phyloP scores from a whole-genome alignment of 2,888 invertebrate genomes.

The Plebejus argus region DNA sequence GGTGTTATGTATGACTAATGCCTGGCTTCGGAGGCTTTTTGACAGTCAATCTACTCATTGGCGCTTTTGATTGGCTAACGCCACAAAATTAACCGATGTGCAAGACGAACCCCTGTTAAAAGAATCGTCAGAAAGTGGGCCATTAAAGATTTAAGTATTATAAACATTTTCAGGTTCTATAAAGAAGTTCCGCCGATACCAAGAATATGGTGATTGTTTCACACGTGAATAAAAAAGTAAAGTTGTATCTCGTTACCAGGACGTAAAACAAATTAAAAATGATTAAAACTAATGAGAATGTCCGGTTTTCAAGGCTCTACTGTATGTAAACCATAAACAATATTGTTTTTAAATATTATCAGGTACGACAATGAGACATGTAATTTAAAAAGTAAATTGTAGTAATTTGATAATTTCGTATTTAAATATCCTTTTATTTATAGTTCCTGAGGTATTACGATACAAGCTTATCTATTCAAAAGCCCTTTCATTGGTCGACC shows the following conservation, averaged over 20 bases:
- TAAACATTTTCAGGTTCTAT: constrained; percentile 61
- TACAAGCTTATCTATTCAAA: too few relatives aligned
- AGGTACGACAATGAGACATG: neutral
- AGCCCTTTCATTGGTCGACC: too few relatives aligned
- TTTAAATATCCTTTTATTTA: too few relatives aligned
- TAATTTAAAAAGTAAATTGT: neutral
- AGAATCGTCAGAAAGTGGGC: too few relatives aligned
- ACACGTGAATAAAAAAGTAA: neutral
- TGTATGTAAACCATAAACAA: neutral
- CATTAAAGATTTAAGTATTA: neutral
- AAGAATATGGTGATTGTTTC: constrained; percentile 48
- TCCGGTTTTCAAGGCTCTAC: neutral
- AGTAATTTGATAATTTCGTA: neutral
- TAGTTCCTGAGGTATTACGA: neutral
- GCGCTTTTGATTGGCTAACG: too few relatives aligned
- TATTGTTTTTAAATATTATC: constrained; percentile 12
- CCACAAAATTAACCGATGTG: too few relatives aligned
- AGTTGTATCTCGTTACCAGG: constrained; percentile 1
- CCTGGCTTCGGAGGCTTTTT: too few relatives aligned
- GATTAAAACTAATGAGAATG: neutral
- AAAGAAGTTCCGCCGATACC: constrained; percentile 75
- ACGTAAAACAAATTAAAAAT: constrained; percentile 11
- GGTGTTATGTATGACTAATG: too few relatives aligned
- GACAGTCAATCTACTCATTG: too few relatives aligned
- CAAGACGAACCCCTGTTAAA: too few relatives aligned